Conservation (phyloP, 2,113 vertebrate genomes). For the Zosterops borbonicus region DNA sequence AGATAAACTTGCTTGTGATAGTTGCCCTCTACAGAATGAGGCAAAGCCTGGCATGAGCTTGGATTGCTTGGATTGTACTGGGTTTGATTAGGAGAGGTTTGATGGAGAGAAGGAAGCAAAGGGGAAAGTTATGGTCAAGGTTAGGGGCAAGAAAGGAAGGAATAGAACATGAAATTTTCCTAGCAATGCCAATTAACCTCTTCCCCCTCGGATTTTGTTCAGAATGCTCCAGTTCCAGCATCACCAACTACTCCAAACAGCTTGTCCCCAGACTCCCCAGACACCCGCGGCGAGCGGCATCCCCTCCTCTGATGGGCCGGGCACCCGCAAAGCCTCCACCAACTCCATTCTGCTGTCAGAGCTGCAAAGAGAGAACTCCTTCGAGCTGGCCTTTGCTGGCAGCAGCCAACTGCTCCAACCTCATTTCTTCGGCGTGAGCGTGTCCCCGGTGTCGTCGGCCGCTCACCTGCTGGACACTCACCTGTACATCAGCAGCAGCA, state of each 20-base stretch:
- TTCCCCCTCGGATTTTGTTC: conserved; percentile 13
- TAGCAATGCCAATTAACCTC: not conserved
- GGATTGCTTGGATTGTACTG: not conserved
- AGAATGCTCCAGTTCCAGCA: conserved; percentile 95
- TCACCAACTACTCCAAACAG: conserved; percentile 73
- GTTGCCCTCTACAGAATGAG: not conserved
- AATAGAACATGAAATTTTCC: not conserved
- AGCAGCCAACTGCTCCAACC: conserved; percentile 71
- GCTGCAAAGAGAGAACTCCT: conserved; percentile 71
- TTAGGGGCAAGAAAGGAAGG: not conserved
- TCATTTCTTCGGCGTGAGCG: conserved; percentile 65
- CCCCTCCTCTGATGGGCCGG: conserved; percentile 48
- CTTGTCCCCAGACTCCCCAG: conserved; percentile 66
- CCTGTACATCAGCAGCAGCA: conserved; percentile 82
- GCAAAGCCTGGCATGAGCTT: not conserved
- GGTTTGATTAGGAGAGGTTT: not conserved
- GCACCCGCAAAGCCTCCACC: conserved; percentile 66
- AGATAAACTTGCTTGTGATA: conserved; percentile 8
- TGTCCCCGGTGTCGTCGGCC: conserved; percentile 84
- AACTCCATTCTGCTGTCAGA: conserved; percentile 66
- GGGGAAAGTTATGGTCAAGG: not conserved
- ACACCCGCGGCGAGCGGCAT: not conserved
- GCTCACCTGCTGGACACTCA: conserved; percentile 87
- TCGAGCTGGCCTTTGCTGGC: conserved; percentile 69
- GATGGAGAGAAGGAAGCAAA: not conserved